Evolutionary conservation across 2,113 vertebrate species (phyloP).

Genomic region (Vidua macroura): DNA sequence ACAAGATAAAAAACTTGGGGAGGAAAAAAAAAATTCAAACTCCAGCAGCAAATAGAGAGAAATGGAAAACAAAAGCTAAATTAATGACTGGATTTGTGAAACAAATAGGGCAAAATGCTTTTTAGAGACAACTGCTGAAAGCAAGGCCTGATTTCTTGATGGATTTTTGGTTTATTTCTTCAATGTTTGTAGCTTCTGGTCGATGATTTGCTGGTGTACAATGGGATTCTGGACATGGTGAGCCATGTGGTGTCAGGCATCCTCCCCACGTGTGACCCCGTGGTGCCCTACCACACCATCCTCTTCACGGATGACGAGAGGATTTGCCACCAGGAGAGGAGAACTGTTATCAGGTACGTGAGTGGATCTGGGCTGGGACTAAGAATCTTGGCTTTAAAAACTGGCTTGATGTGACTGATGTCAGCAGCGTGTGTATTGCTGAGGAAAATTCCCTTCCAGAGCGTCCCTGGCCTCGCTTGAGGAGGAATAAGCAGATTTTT

Average conservation of each 20-base stretch:
- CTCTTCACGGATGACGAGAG: slow-evolving; percentile 86
- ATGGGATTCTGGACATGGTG: slow-evolving; percentile 88
- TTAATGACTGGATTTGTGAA: neutral
- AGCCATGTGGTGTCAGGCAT: slow-evolving; percentile 82
- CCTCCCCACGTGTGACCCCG: slow-evolving; percentile 87
- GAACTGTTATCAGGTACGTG: slow-evolving; percentile 82
- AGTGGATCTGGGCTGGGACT: neutral
- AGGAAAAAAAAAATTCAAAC: neutral
- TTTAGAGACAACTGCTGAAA: neutral
- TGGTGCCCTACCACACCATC: slow-evolving; percentile 89
- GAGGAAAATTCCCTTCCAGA: neutral
- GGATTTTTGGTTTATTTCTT: neutral
- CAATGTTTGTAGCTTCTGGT: slow-evolving; percentile 84
- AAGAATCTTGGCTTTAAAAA: neutral
- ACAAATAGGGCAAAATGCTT: neutral
- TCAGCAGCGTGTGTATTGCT: neutral
- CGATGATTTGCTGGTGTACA: slow-evolving; percentile 94
- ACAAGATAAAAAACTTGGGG: neutral
- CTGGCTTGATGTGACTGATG: neutral
- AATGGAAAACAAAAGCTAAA: neutral
- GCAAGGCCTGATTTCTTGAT: neutral
- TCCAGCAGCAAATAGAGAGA: neutral
- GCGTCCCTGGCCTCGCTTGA: neutral
- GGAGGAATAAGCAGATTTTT: neutral
- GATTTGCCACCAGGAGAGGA: slow-evolving; percentile 80